A percentile compares a stretch with the other conserved stretches of the same genome.
phyloP scores from a whole-genome alignment of 2,797 vertebrate species.

The Mormyrops boulengeri region DNA sequence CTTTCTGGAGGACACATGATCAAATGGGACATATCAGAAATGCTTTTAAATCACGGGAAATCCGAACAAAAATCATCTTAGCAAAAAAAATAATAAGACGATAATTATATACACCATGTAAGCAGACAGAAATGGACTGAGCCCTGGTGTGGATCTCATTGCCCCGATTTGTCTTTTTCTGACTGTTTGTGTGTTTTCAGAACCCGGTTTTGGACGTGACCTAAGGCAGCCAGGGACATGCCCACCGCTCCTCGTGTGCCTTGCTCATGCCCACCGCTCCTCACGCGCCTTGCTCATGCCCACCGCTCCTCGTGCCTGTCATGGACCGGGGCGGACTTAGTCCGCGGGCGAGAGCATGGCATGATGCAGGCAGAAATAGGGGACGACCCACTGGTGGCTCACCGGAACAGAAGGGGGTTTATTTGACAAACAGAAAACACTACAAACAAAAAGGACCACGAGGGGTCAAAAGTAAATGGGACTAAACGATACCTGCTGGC shows the following conservation, averaged over 20 bases:
- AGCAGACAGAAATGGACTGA: not conserved
- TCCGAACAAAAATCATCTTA: not conserved
- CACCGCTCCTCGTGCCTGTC: too few species aligned
- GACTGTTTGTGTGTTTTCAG: not conserved
- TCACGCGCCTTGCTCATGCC: not conserved
- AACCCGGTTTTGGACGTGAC: not conserved
- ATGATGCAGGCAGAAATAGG: too few species aligned
- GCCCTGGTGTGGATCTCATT: not conserved
- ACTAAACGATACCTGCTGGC: too few species aligned
- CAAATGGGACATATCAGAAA: not conserved
- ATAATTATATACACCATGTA: not conserved
- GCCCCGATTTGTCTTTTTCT: not conserved
- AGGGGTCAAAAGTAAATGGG: too few species aligned
- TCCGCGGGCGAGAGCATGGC: too few species aligned
- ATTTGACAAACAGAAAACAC: too few species aligned
- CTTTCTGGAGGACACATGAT: not conserved
- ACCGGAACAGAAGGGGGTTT: too few species aligned
- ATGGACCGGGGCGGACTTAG: too few species aligned
- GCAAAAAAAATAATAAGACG: slow-evolving; percentile 3
- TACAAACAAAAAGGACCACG: too few species aligned
- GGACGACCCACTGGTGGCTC: too few species aligned
- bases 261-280: not conserved
- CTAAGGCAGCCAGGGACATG: slow-evolving; percentile 2
- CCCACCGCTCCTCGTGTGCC: not conserved
- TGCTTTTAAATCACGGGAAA: not conserved